Evolutionary conservation across 2,797 vertebrate genomes (phyloP).

Genomic region (Limnodromus scolopaceus): DNA sequence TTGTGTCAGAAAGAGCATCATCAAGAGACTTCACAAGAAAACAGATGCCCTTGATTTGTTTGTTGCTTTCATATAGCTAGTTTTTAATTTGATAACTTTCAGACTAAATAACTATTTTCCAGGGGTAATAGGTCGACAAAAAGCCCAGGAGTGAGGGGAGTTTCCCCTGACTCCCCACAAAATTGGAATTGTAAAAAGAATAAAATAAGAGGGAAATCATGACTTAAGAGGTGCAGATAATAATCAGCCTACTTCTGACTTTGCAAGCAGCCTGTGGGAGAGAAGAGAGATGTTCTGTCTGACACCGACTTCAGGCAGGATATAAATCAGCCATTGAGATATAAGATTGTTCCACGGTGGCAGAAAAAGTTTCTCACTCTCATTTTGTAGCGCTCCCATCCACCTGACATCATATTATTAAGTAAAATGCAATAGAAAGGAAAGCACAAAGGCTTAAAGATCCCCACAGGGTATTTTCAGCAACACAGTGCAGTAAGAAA

Average conservation of each 20-base stretch:
- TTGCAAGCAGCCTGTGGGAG: constrained; percentile 49
- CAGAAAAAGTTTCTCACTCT: constrained; percentile 8
- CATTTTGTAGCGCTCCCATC: not conserved
- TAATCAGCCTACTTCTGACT: constrained; percentile 60
- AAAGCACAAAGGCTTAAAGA: not conserved
- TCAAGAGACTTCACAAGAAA: not conserved
- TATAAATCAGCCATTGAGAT: constrained; percentile 41
- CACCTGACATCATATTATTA: not conserved
- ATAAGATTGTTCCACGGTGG: not conserved
- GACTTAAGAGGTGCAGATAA: constrained; percentile 53
- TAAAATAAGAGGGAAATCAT: constrained; percentile 49
- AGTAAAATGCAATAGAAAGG: not conserved
- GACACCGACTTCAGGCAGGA: constrained; percentile 30
- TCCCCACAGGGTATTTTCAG: not conserved
- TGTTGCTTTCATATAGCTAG: not conserved
- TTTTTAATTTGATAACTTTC: not conserved
- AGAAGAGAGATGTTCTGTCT: constrained; percentile 17
- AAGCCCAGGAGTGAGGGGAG: constrained; percentile 53
- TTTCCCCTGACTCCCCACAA: constrained; percentile 23
- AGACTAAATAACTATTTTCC: constrained; percentile 25
- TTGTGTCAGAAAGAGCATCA: not conserved
- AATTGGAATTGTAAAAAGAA: constrained; percentile 47
- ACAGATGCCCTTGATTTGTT: not conserved
- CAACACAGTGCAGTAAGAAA: not conserved
- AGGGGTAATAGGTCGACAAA: constrained; percentile 37